Evolutionary conservation across 2,797 vertebrate genomes (phyloP), one percentile per base, ranked within the genome.

Genomic region (Sebastes jordani): DNA sequence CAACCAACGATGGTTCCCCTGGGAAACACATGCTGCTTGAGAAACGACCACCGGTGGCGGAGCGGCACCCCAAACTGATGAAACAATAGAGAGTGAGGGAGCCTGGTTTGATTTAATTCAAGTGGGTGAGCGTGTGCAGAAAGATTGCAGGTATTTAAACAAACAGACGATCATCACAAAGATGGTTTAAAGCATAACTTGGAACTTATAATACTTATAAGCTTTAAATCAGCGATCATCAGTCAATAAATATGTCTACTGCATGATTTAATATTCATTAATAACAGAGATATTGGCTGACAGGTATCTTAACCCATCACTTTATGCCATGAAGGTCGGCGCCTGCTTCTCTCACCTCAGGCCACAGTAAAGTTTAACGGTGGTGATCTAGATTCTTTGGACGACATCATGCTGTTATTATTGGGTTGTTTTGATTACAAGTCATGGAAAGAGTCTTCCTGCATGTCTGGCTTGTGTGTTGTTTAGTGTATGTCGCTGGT

Each of bases 381-480:
- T 18, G 61, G 83, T 63, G 64, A 80, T 78, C 59, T 20, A 71
- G 72, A 80, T 80, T 72, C 73, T 80, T 72, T 79, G 73, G 80
- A 82, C 22, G 13, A 56, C 75, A 25, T 70, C n/a, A 81, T 67
- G 5, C 86, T 79, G 71, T 90, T 49, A 89, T 93, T 87, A 90
- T 75, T 78, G 83, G 81, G 65, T 75, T 83, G 77, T 77, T 83
- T 54, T 91, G 84, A 90, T 91, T 84, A 91, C 85, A 89, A 82
- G 86, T 83, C 78, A 76, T 23, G 58, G 42, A 75, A 74, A 18
- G 66, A 13, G 29, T 71, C 70, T 62, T 59, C 58, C 70, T 74
- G 73, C 54, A 72, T 14, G 69, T 80, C 72, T 76, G 63, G 74
- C 61, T 30, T 8, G 20, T 18, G 65, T 71, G 67, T 52, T 82